Evolutionary conservation across 1,140 invertebrate genomes (phyloP).

Genomic region (Chymomyza costata): DNA sequence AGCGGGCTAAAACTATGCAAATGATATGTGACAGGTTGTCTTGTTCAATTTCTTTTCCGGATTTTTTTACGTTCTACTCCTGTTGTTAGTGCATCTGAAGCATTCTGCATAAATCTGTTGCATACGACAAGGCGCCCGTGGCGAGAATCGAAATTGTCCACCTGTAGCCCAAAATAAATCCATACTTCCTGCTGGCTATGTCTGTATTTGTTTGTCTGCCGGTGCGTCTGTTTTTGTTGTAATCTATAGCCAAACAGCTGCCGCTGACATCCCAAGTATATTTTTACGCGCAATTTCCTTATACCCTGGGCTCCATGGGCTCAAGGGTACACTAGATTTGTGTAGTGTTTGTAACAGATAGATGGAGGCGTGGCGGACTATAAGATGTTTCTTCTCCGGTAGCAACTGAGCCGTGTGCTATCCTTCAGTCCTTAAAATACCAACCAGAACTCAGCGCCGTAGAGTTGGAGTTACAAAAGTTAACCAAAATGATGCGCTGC

Average conservation of each 20-base stretch:
- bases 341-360: too few species aligned
- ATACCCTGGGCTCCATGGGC: too few species aligned
- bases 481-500: too few species aligned
- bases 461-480: too few species aligned
- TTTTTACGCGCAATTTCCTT: slow-evolving; percentile 53
- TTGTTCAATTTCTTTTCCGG: background rate
- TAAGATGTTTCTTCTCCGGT: too few species aligned
- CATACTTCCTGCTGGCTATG: background rate
- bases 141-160: slow-evolving; percentile 19
- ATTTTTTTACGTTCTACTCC: too few species aligned
- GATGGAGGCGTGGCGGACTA: too few species aligned
- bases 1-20: slow-evolving; percentile 40
- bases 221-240: slow-evolving; percentile 19
- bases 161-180: slow-evolving; percentile 41
- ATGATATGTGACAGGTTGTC: slow-evolving; percentile 40
- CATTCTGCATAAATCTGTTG: slow-evolving; percentile 16
- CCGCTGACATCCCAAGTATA: slow-evolving; percentile 46
- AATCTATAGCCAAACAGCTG: slow-evolving; percentile 47
- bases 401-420: too few species aligned
- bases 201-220: background rate
- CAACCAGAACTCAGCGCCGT: too few species aligned
- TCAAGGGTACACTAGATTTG: too few species aligned
- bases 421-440: too few species aligned
- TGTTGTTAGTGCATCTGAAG: too few species aligned
- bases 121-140: slow-evolving; percentile 5